phyloP scores from a whole-genome alignment of 2,113 vertebrate genomes.

The Poeciliopsis occidentalis region DNA sequence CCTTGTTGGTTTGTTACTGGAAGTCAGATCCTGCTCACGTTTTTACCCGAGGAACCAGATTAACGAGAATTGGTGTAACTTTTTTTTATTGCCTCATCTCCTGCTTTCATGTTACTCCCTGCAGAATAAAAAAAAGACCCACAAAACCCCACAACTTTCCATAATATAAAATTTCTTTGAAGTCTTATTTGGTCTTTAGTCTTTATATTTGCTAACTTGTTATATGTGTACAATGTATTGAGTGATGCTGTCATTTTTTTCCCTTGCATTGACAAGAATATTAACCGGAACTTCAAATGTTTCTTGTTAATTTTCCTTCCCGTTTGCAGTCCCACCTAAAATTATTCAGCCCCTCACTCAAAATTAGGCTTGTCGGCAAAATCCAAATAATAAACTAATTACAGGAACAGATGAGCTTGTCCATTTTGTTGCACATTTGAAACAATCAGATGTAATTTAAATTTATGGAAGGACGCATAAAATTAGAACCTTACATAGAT shows the following conservation, averaged over 20 bases:
- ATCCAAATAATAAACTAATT: no score
- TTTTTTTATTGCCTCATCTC: background rate
- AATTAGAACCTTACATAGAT: no score
- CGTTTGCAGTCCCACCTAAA: background rate
- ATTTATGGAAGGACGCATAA: no score
- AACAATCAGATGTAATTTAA: no score
- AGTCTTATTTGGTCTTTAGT: background rate
- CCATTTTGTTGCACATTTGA: no score
- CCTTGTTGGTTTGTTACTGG: constrained; percentile 9
- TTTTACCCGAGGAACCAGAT: constrained; percentile 28
- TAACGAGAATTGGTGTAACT: constrained; percentile 15
- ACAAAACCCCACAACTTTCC: background rate
- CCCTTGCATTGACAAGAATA: no score
- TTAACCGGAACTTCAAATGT: no score
- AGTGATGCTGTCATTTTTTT: background rate
- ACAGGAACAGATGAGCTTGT: no score
- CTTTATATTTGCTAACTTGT: background rate
- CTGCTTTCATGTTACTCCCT: background rate
- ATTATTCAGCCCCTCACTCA: background rate
- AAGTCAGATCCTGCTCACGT: background rate
- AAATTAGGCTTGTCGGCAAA: no score
- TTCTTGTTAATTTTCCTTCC: no score
- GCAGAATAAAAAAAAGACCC: background rate
- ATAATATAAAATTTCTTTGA: background rate
- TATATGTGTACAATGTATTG: background rate